Evolutionary conservation across 53 echinoderm and acorn worm species (phyloP), one percentile per base, ranked within the genome.

Genomic region (Crossaster papposus): DNA sequence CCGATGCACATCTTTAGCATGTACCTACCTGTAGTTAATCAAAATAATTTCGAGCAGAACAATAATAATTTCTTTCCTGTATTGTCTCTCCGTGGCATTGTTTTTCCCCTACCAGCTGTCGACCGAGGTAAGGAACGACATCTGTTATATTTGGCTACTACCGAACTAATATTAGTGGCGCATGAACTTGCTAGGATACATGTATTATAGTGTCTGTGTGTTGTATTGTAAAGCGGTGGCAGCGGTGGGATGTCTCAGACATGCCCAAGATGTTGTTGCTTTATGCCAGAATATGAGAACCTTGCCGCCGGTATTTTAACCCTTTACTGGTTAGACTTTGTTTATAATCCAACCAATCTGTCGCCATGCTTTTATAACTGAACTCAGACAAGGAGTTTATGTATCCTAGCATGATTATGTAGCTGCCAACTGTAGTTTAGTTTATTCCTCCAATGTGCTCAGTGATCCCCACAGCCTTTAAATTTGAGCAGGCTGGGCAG

Each of bases 121-220:
- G 15, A 52, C 83, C 18, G 91, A 91, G 91, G 91, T 91, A 91
- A 85, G 91, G 89, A 58, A 65, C 36, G 11, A 28, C 64, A 64
- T 51, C 34, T n/a, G 35, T 36, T 63, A 14, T 34, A n/a, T 2
- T 77, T 77, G 51, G 36, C 78, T 77, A 44, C 78, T 44, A 37
- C 36, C 22, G 30, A 64, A 68, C 68, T 26, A 68, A 28, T 28
- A 68, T 28, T 20, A n/a, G 32, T 31, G 24, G 26, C 29, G 3
- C 64, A 64, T 32, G 55, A 22, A 14, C 28, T 11, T 18, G 54
- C 54, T 53, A 54, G 80, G 55, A 20, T 58, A 63, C 54, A 81
- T 18, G n/a, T n/a, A n/a, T n/a, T n/a, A 5, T 17, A 31, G 24
- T 52, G 33, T 34, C 9, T 33, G 81, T 62, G 55, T 34, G 35